Conservation (phyloP, 2,888 invertebrate species). For the Tholera decimalis region DNA sequence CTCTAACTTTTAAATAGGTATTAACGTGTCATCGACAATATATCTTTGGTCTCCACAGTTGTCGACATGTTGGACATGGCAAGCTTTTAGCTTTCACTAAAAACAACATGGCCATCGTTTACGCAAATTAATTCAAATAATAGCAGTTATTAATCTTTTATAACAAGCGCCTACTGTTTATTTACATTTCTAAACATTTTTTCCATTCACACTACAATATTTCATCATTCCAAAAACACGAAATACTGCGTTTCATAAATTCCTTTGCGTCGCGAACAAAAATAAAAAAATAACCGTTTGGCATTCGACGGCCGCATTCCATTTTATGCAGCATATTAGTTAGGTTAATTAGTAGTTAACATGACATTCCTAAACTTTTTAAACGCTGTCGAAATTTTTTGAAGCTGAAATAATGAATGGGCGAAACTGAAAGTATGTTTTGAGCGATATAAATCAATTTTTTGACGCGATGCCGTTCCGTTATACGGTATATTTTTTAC, state of each 20-base stretch:
- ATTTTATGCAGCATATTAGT: constrained; percentile 75
- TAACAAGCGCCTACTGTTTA: constrained; percentile 27
- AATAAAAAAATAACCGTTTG: constrained; percentile 71
- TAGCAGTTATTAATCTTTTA: constrained; percentile 23
- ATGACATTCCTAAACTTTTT: constrained; percentile 70
- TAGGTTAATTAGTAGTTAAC: constrained; percentile 86
- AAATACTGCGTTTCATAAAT: constrained; percentile 46
- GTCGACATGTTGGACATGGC: constrained; percentile 26
- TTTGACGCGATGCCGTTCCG: constrained; percentile 86
- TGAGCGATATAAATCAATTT: constrained; percentile 85
- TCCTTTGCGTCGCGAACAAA: constrained; percentile 52
- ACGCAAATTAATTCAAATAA: constrained; percentile 32
- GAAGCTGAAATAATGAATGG: constrained; percentile 62
- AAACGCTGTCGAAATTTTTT: constrained; percentile 67
- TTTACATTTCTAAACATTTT: constrained; percentile 15
- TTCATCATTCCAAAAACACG: constrained; percentile 41
- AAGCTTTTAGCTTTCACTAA: constrained; percentile 26
- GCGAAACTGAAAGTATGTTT: constrained; percentile 69
- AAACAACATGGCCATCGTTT: constrained; percentile 28
- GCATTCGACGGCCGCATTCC: constrained; percentile 78
- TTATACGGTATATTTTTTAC: constrained; percentile 82
- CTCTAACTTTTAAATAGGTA: not conserved
- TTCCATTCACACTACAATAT: constrained; percentile 38
- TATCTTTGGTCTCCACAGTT: constrained; percentile 12
- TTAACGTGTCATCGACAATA: no score